Evolutionary conservation across 2,888 invertebrate species (phyloP).

Genomic region (Abrostola triplasia): DNA sequence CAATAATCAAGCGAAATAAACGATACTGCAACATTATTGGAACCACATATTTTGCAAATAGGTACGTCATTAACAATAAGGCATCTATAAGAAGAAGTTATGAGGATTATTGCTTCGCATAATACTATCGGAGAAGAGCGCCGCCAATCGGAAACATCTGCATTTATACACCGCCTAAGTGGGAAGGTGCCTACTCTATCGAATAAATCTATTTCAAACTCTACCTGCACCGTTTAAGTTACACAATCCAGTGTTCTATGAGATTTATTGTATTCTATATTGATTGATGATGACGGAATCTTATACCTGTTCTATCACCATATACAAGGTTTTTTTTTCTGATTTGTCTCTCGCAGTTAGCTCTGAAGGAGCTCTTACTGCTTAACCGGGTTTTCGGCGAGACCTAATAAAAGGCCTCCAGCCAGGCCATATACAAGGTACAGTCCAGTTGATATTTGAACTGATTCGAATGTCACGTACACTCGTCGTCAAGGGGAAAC

Average conservation of each 20-base stretch:
- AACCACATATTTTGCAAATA: no score
- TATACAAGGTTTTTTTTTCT: no score
- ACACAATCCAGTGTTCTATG: constrained; percentile 15
- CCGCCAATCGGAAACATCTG: constrained; percentile 43
- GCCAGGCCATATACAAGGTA: constrained; percentile 22
- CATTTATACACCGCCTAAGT: constrained; percentile 52
- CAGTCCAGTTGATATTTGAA: constrained; percentile 11
- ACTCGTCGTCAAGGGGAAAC: constrained; percentile 17
- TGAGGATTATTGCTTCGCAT: constrained; percentile 29
- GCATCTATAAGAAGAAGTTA: constrained; percentile 4
- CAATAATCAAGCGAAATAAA: no score
- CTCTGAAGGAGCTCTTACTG: no score
- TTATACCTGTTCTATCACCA: neutral
- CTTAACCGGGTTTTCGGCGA: no score
- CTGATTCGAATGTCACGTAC: constrained; percentile 20
- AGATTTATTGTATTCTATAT: constrained; percentile 39
- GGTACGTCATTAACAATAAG: no score
- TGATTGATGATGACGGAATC: constrained; percentile 19
- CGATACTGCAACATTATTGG: no score
- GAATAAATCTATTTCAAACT: constrained; percentile 49
- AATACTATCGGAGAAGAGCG: constrained; percentile 16
- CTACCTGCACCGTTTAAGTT: constrained; percentile 30
- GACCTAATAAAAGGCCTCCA: no score
- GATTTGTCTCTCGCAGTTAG: no score
- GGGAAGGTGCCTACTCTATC: constrained; percentile 35